Evolutionary conservation across 2,113 vertebrate species (phyloP).

Genomic region (Bujurquina vittata): DNA sequence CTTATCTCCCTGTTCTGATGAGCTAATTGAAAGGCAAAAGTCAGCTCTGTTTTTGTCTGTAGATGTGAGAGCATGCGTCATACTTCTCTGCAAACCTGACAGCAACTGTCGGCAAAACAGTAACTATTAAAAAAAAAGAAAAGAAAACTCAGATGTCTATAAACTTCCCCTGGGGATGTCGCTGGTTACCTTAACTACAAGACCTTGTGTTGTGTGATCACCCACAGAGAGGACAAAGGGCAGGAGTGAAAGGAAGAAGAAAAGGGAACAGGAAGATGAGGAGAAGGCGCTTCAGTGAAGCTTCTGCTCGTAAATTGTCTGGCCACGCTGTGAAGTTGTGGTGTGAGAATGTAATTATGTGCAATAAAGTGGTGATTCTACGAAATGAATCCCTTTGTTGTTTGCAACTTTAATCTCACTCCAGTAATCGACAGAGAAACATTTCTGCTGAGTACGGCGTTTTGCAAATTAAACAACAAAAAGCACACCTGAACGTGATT

Average conservation of each 20-base stretch:
- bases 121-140: neutral
- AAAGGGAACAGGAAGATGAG: neutral
- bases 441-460: slow-evolving; percentile 23
- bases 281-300: neutral
- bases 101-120: neutral
- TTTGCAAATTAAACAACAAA: slow-evolving; percentile 30
- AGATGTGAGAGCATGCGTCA: slow-evolving; percentile 3
- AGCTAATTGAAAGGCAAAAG: slow-evolving; percentile 64
- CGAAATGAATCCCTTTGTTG: slow-evolving; percentile 51
- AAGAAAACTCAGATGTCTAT: slow-evolving; percentile 84
- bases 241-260: slow-evolving; percentile 8
- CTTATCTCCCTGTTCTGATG: slow-evolving; percentile 54
- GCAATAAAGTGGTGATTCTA: slow-evolving; percentile 34
- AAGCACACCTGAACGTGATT: slow-evolving; percentile 18
- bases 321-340: slow-evolving; percentile 28
- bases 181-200: slow-evolving; percentile 85
- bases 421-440: slow-evolving; percentile 21
- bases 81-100: slow-evolving; percentile 26
- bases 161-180: slow-evolving; percentile 82
- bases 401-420: slow-evolving; percentile 53
- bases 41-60: slow-evolving; percentile 25
- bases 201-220: slow-evolving; percentile 86
- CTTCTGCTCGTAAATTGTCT: slow-evolving; percentile 29
- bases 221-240: slow-evolving; percentile 63
- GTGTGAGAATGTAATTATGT: slow-evolving; percentile 36